These are phyloP conservation scores for Burhinus oedicnemus DNA, from an alignment of 2,113 vertebrate species.

Conservation along the genomic window DNA sequence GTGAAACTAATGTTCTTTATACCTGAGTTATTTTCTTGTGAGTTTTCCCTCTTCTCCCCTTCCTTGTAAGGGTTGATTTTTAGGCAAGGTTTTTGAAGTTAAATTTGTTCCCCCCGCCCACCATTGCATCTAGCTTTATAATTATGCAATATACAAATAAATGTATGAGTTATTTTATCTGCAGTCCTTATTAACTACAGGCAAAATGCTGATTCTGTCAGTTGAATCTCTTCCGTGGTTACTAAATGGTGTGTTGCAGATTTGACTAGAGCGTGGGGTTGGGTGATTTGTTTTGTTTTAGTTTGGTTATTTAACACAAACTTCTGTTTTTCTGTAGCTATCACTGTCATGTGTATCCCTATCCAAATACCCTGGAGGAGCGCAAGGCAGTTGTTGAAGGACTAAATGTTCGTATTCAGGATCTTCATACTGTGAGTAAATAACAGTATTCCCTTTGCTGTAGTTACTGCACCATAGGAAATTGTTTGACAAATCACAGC, in stretches of 20 bases:
- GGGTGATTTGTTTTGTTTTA: neutral
- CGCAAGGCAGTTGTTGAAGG: constrained; percentile 87
- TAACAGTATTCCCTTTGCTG: neutral
- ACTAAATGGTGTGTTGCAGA: neutral
- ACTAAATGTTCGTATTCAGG: constrained; percentile 89
- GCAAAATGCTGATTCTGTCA: neutral
- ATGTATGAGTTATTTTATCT: neutral
- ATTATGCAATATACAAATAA: neutral
- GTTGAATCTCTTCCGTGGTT: fast-evolving
- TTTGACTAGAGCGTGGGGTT: neutral
- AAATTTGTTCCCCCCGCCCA: neutral
- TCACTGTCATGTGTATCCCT: constrained; percentile 95
- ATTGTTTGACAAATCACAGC: neutral
- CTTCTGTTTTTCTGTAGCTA: constrained; percentile 76
- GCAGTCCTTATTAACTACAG: neutral
- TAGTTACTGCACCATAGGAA: neutral
- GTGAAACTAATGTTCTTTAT: neutral
- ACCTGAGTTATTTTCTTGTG: neutral
- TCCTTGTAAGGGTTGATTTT: neutral
- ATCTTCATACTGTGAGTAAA: constrained; percentile 86
- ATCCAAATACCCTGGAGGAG: constrained; percentile 88
- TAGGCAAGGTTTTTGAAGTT: neutral
- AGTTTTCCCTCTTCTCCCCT: neutral
- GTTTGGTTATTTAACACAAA: neutral
- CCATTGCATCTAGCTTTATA: neutral